Evolutionary conservation across 2,797 vertebrate genomes (phyloP).

Genomic region (Mus caroli): DNA sequence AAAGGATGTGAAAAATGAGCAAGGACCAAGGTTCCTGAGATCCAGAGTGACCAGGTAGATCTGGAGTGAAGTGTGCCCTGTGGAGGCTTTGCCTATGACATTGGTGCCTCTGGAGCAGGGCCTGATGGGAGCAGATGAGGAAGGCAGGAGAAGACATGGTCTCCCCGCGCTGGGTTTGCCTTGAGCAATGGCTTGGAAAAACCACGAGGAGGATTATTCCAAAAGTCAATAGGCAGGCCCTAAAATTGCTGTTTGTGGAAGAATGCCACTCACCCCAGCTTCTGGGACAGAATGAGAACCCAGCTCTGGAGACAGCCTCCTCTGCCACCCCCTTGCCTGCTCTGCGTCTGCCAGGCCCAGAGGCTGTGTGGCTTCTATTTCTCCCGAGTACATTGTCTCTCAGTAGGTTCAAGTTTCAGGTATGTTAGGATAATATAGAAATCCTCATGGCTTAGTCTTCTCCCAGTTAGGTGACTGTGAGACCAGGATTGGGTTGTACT

Average conservation of each 20-base stretch:
- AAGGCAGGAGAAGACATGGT: rapidly evolving
- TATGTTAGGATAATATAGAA: background rate
- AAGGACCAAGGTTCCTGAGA: background rate
- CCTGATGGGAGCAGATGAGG: background rate
- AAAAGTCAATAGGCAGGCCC: background rate
- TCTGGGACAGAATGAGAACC: background rate
- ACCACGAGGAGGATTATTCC: background rate
- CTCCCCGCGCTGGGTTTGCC: background rate
- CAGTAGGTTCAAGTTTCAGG: background rate
- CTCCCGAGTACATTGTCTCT: background rate
- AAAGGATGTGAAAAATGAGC: background rate
- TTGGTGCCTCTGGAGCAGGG: rapidly evolving
- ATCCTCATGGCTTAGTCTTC: background rate
- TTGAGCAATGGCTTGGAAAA: background rate
- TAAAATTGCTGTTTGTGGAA: background rate
- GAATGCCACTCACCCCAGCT: background rate
- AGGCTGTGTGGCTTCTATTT: background rate
- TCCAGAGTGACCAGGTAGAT: background rate
- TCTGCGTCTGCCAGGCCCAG: background rate
- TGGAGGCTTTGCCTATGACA: background rate
- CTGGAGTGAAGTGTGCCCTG: rapidly evolving
- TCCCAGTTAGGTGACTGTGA: rapidly evolving
- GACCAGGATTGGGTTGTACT: rapidly evolving
- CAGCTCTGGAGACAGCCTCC: background rate
- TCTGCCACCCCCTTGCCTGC: background rate